phyloP scores from a whole-genome alignment of 1,140 invertebrate genomes.

The Drosophila lini region DNA sequence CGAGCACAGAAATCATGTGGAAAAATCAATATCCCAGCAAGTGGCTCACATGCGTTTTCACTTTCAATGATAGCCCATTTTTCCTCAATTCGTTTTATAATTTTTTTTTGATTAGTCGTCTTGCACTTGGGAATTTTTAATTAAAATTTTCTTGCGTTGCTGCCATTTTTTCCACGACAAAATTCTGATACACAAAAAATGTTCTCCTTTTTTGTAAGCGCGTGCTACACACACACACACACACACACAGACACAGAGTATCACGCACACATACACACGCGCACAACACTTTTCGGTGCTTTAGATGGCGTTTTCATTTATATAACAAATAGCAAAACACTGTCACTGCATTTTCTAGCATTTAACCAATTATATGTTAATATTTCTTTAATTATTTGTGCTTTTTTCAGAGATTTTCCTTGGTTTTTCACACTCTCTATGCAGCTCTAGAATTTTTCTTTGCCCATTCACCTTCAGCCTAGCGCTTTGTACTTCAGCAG shows the following conservation, averaged over 20 bases:
- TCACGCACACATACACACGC: constrained; percentile 46
- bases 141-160: constrained; percentile 21
- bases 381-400: constrained; percentile 16
- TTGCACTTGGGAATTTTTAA: constrained; percentile 37
- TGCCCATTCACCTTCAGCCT: constrained; percentile 74
- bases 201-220: constrained; percentile 67
- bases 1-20: constrained; percentile 55
- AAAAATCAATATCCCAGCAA: constrained; percentile 75
- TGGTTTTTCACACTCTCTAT: constrained; percentile 34
- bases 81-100: not conserved
- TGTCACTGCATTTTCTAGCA: constrained; percentile 9
- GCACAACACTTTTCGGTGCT: constrained; percentile 66
- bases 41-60: constrained; percentile 71
- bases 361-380: constrained; percentile 16
- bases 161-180: constrained; percentile 43
- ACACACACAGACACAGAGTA: constrained; percentile 16
- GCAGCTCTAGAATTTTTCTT: constrained; percentile 41
- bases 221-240: constrained; percentile 51
- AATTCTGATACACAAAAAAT: constrained; percentile 76
- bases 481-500: constrained; percentile 74
- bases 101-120: constrained; percentile 10
- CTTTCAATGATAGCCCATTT: constrained; percentile 62
- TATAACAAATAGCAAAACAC: constrained; percentile 53
- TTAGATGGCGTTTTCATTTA: constrained; percentile 64
- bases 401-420: constrained; percentile 28